Evolutionary conservation across 1,140 invertebrate species (phyloP).

Genomic region (Megalopta genalis): DNA sequence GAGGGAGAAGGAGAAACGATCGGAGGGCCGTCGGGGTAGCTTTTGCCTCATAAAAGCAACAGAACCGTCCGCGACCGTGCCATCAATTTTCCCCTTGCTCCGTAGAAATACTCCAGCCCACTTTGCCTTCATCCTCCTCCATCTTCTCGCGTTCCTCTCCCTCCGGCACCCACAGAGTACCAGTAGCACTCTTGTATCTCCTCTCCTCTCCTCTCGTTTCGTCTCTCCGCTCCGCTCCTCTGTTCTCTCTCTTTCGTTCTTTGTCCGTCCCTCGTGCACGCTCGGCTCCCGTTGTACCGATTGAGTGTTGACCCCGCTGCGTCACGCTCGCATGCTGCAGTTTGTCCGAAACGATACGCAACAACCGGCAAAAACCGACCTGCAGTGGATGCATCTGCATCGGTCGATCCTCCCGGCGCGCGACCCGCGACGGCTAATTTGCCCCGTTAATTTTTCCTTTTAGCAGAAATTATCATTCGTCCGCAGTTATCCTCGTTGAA

Average conservation of each 20-base stretch:
- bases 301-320: slow-evolving; percentile 49
- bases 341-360: slow-evolving; percentile 37
- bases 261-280: slow-evolving; percentile 22
- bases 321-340: slow-evolving; percentile 38
- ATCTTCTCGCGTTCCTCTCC: not conserved
- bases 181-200: slow-evolving; percentile 31
- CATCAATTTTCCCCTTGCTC: slow-evolving; percentile 37
- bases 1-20: not conserved
- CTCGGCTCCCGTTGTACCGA: slow-evolving; percentile 47
- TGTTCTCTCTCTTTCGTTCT: slow-evolving; percentile 8
- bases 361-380: not conserved
- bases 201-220: slow-evolving; percentile 6
- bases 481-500: too few species aligned
- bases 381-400: not conserved
- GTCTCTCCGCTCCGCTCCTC: not conserved
- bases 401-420: not conserved
- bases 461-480: too few species aligned
- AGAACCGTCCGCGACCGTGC: slow-evolving; percentile 19
- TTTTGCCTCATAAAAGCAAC: slow-evolving; percentile 13
- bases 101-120: slow-evolving; percentile 37
- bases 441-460: not conserved
- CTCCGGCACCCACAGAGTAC: not conserved
- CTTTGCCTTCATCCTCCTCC: slow-evolving; percentile 19
- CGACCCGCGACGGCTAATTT: not conserved
- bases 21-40: not conserved